Evolutionary conservation across 2,113 vertebrate species (phyloP), one percentile per base, ranked within the genome.

Genomic region (Chrysochloris asiatica): DNA sequence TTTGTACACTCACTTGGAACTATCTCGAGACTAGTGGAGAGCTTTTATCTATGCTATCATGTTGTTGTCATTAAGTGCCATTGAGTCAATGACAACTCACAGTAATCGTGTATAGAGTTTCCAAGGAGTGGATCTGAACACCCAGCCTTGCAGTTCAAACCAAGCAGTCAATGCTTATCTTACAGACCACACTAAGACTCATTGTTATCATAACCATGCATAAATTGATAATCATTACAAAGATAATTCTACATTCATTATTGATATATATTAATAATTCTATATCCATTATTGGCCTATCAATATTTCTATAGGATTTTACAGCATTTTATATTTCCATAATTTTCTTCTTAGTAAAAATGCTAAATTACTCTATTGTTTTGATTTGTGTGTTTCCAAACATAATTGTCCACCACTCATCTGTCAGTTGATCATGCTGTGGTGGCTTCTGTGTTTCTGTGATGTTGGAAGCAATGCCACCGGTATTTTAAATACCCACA

Each of bases 1-100:
- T 86, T 90, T 94, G 38, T 63, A 45, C 73, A 69, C 14, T 94
- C 45, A 85, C 6, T n/a, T 82, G 26, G 48, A 87, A 41, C 9
- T 22, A 17, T 61, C 22, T 78, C 87, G 43, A 93, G 56, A 79
- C n/a, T n/a, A n/a, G n/a, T n/a, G n/a, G n/a, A n/a, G n/a, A n/a
- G n/a, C n/a, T n/a, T n/a, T n/a, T n/a, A n/a, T n/a, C n/a, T n/a
- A n/a, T n/a, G n/a, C n/a, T n/a, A n/a, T n/a, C n/a, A n/a, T n/a
- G n/a, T n/a, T n/a, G n/a, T n/a, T n/a, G n/a, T n/a, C 24, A 76
- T 1, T 47, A n/a, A 45, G 76, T 7, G 88, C 6, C 41, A 36
- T 73, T 48, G 48, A 41, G 14, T 45, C 12, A 30, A n/a, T n/a
- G n/a, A n/a, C n/a, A n/a, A n/a, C n/a, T n/a, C n/a, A n/a, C n/a